Evolutionary conservation across 2,797 vertebrate species (phyloP).

Genomic region (Chloroceryle amazona): DNA sequence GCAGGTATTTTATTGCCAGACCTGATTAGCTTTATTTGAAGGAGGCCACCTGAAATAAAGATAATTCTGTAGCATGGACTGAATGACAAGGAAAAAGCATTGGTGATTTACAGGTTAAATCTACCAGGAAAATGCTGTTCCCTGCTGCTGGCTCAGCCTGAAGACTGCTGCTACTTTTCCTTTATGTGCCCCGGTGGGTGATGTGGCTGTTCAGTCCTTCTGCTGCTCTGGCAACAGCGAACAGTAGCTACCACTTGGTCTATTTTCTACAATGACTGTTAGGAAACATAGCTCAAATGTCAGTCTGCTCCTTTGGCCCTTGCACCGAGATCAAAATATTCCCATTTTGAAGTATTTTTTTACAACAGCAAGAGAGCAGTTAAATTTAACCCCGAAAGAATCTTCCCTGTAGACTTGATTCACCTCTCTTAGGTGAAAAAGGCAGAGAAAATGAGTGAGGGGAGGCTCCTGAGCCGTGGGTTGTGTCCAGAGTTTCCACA

Average conservation of each 20-base stretch:
- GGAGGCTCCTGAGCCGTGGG: background rate
- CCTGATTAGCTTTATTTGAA: background rate
- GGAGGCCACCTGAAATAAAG: background rate
- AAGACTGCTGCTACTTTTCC: background rate
- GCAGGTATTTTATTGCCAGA: background rate
- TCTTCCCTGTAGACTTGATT: background rate
- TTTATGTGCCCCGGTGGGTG: fast-evolving
- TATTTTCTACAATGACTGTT: background rate
- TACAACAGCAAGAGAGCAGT: background rate
- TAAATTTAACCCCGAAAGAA: background rate
- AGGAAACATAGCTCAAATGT: background rate
- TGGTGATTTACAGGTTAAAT: background rate
- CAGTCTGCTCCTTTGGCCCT: background rate
- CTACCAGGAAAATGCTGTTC: background rate
- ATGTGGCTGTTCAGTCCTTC: background rate
- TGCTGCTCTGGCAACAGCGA: background rate
- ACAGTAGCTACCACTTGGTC: background rate
- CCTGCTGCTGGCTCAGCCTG: background rate
- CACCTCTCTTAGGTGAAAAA: background rate
- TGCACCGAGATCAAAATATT: background rate
- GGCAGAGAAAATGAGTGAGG: background rate
- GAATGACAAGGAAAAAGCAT: background rate
- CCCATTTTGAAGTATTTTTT: background rate
- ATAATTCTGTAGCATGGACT: background rate
- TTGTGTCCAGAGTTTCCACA: background rate